These are phyloP conservation scores for Apus apus DNA, from an alignment of 2,113 vertebrate species.

Conservation along the genomic window DNA sequence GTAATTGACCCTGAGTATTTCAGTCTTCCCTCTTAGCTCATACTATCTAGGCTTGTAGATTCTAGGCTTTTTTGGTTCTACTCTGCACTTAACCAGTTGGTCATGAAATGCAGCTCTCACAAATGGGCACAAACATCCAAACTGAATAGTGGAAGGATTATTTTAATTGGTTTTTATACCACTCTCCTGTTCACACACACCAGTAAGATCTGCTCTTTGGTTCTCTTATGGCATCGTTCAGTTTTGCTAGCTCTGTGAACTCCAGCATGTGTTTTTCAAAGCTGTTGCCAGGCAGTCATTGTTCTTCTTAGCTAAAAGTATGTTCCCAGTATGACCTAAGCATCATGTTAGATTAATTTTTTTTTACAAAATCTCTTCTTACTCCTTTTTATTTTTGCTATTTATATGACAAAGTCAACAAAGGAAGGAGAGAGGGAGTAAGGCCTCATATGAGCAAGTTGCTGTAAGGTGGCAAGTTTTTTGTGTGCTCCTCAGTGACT, in stretches of 20 bases:
- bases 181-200: not conserved
- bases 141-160: not conserved
- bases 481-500: not conserved
- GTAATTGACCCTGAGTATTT: not conserved
- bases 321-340: not conserved
- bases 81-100: not conserved
- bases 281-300: not conserved
- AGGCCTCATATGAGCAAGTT: not conserved
- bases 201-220: not conserved
- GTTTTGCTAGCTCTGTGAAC: not conserved
- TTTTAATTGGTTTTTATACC: not conserved
- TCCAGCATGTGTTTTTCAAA: not conserved
- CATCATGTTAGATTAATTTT: not conserved
- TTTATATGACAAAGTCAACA: not conserved
- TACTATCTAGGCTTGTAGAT: not conserved
- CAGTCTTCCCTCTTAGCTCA: not conserved
- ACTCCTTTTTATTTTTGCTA: not conserved
- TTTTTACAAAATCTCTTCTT: constrained; percentile 14
- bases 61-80: not conserved
- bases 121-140: not conserved
- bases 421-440: not conserved
- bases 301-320: not conserved
- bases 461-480: not conserved
- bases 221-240: not conserved
- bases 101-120: not conserved